Base-by-base conservation (phyloP, 2,113 vertebrate species). In the Xiphorhynchus elegans region DNA sequence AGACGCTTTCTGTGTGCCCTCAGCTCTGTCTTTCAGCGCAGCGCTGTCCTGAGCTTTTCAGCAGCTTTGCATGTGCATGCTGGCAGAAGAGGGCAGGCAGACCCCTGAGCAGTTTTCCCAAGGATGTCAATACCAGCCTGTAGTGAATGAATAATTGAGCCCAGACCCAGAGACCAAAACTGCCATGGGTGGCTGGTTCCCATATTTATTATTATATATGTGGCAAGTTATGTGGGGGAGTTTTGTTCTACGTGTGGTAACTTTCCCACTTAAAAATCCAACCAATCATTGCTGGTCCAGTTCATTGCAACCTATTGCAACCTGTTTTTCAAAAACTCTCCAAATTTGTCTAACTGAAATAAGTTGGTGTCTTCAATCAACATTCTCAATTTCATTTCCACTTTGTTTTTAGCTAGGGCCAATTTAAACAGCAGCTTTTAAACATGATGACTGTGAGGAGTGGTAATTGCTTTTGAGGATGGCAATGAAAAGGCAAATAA, bases 1-100 rank as follows among this genome's bases (percentile, higher is more conserved):
- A 6, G 4, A n/a, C 12, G 3, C 6, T 21, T 74, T 23, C 19
- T 23, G 14, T 39, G 11, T 75, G 25, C 7, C 11, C 39, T 78
- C 64, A 58, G 37, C 59, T 87, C 47, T 84, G 35, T 47, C 35
- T 44, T 81, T 84, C 52, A 46, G 69, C 73, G 28, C 10, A 15
- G 8, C 8, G 9, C 28, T 84, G 18, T 4, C 26, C 50, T 52
- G 25, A 64, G 63, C 9, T 44, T 42, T 74, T 56, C 63, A 49
- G 31, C 44, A 89, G 40, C 24, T 60, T 66, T 4, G 0, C 0
- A 0, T 7, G 46, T 1, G 0, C 11, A 56, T 80, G 35, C 35
- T 73, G 52, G 40, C 42, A 67, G 60, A 66, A 70, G 1, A 62
- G 21, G 21, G 31, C 28, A 58, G 24, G 47, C 28, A 39, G n/a